Evolutionary conservation across 2,888 invertebrate species (phyloP).

Genomic region (Cryptophagus acutangulus): DNA sequence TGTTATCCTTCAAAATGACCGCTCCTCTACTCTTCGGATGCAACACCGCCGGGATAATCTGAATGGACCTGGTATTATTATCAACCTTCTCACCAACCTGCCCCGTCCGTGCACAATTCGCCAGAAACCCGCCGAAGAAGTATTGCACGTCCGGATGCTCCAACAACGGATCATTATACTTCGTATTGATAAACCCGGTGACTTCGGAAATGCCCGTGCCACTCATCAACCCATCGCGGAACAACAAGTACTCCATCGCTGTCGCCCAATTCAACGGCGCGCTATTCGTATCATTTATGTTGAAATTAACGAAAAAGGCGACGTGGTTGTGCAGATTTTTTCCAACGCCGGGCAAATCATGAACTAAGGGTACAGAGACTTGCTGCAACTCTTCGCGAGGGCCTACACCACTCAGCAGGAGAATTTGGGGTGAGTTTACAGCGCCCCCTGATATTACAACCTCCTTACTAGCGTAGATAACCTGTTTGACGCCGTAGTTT

Average conservation of each 20-base stretch:
- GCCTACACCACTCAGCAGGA: slow-evolving; percentile 86
- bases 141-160: slow-evolving; percentile 82
- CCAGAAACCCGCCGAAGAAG: slow-evolving; percentile 82
- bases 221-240: slow-evolving; percentile 84
- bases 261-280: slow-evolving; percentile 87
- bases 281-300: slow-evolving; percentile 79
- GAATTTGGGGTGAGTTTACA: slow-evolving; percentile 89
- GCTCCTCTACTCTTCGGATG: slow-evolving; percentile 81
- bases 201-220: slow-evolving; percentile 84
- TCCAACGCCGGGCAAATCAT: slow-evolving; percentile 75
- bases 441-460: slow-evolving; percentile 68
- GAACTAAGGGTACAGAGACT: slow-evolving; percentile 61
- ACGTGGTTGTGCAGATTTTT: slow-evolving; percentile 84
- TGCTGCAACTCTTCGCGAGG: slow-evolving; percentile 63
- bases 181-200: slow-evolving; percentile 76
- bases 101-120: slow-evolving; percentile 80
- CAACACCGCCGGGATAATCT: slow-evolving; percentile 75
- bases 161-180: slow-evolving; percentile 66
- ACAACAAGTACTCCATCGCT: slow-evolving; percentile 84
- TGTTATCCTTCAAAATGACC: slow-evolving; percentile 50
- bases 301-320: slow-evolving; percentile 72
- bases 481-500: slow-evolving; percentile 55
- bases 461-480: slow-evolving; percentile 63
- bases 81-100: slow-evolving; percentile 76
- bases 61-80: slow-evolving; percentile 63